These are phyloP conservation scores for Gnathonemus echidnorhynchus DNA, from an alignment of 2,113 vertebrate species.

Conservation along the genomic window DNA sequence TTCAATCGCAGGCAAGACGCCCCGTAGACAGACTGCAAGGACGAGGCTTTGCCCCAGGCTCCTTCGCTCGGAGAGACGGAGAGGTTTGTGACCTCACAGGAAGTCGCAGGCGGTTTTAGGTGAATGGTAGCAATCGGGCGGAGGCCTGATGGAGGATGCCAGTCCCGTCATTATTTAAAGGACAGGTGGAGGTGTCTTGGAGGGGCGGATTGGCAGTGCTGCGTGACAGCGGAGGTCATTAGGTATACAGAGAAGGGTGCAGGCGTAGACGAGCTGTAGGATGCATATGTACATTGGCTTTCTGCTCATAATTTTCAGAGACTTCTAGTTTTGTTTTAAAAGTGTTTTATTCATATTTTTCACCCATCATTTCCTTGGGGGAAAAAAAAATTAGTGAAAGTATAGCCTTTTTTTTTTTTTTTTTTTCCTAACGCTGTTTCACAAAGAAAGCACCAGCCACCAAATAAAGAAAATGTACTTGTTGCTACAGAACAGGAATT, in stretches of 20 bases:
- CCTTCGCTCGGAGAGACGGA: not conserved
- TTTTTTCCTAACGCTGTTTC: constrained; percentile 55
- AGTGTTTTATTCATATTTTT: constrained; percentile 27
- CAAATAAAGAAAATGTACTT: constrained; percentile 48
- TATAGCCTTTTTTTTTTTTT: constrained; percentile 43
- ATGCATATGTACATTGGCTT: constrained; percentile 9
- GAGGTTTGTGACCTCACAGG: constrained; percentile 23
- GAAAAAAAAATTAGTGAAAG: constrained; percentile 48
- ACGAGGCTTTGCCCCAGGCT: not conserved
- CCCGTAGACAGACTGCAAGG: not conserved
- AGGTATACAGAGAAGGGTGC: constrained; percentile 32
- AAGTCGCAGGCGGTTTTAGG: constrained; percentile 7
- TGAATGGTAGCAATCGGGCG: not conserved
- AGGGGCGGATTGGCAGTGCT: not conserved
- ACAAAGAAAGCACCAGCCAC: constrained; percentile 66
- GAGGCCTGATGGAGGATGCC: constrained; percentile 29
- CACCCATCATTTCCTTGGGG: constrained; percentile 51
- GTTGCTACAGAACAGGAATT: constrained; percentile 42
- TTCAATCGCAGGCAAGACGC: not conserved
- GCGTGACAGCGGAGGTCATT: constrained; percentile 17
- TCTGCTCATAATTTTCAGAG: constrained; percentile 50
- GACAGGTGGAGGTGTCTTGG: not conserved
- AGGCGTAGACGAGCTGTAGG: constrained; percentile 8
- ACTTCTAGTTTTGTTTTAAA: constrained; percentile 48
- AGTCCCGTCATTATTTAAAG: constrained; percentile 34